Percentiles rank a stretch among this genome's conserved stretches.
phyloP scores from a whole-genome alignment of 2,797 vertebrate genomes.

The Peromyscus attwateri region DNA sequence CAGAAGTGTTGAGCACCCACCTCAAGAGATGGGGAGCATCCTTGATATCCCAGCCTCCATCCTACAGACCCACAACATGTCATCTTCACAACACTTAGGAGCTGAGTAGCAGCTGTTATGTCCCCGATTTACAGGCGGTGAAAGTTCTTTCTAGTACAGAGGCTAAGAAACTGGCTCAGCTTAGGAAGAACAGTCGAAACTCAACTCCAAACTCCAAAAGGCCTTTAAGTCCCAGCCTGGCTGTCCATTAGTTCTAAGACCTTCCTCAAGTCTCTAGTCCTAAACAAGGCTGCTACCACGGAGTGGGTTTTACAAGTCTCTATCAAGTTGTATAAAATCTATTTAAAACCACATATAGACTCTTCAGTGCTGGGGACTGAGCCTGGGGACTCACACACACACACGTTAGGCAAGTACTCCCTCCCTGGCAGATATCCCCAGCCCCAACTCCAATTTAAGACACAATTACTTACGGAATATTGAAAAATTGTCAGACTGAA shows the following conservation, averaged over 20 bases:
- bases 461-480: neutral
- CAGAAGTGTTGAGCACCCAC: neutral
- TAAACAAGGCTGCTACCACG: neutral
- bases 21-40: neutral
- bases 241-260: neutral
- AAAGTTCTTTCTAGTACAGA: neutral
- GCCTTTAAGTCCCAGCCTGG: neutral
- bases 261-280: neutral
- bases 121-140: neutral
- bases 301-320: constrained; percentile 2
- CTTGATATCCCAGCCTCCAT: neutral
- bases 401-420: neutral
- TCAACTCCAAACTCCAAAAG: constrained; percentile 45
- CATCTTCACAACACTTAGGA: constrained; percentile 12
- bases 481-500: neutral
- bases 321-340: neutral
- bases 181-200: neutral
- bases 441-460: neutral
- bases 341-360: neutral
- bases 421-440: neutral
- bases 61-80: neutral
- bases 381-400: too few relatives aligned
- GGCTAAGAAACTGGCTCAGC: too few relatives aligned
- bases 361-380: neutral
- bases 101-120: constrained; percentile 11